Conservation (phyloP, 1,140 invertebrate species). For the Drosophila varians region DNA sequence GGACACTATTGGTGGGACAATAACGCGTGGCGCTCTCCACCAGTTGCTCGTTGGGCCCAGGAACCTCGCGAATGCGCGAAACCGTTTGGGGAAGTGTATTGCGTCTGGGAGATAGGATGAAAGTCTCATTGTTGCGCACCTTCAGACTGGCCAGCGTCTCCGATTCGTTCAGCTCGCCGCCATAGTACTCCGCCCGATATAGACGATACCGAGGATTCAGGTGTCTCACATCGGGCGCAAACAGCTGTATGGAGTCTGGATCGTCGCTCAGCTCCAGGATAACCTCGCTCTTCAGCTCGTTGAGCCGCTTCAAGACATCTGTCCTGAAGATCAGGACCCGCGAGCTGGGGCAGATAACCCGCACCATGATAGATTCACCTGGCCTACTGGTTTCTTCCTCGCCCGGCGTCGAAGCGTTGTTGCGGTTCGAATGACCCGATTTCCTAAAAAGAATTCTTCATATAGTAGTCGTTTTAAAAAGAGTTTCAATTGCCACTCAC, state of each 20-base stretch:
- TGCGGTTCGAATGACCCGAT: constrained; percentile 35
- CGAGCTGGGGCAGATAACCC: constrained; percentile 77
- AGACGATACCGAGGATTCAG: constrained; percentile 73
- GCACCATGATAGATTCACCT: constrained; percentile 59
- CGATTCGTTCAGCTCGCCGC: constrained; percentile 65
- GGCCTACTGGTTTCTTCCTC: constrained; percentile 7
- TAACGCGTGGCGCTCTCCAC: constrained; percentile 69
- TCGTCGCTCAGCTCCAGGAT: constrained; percentile 77
- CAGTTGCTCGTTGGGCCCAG: constrained; percentile 64
- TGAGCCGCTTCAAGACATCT: constrained; percentile 66
- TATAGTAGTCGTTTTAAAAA: background rate
- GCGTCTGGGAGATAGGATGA: constrained; percentile 62
- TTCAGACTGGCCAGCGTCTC: constrained; percentile 62
- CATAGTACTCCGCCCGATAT: constrained; percentile 70
- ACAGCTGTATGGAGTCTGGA: constrained; percentile 70
- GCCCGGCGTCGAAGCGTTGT: constrained; percentile 8
- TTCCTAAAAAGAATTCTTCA: constrained; percentile 36
- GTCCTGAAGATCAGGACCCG: constrained; percentile 71
- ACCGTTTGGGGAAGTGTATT: constrained; percentile 51
- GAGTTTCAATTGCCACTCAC: constrained; percentile 17
- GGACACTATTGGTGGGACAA: constrained; percentile 30
- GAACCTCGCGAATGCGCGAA: constrained; percentile 56
- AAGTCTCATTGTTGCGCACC: constrained; percentile 71
- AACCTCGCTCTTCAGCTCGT: constrained; percentile 76
- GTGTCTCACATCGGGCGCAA: constrained; percentile 72